Evolutionary conservation across 2,888 invertebrate species (phyloP).

Genomic region (Mantis religiosa): DNA sequence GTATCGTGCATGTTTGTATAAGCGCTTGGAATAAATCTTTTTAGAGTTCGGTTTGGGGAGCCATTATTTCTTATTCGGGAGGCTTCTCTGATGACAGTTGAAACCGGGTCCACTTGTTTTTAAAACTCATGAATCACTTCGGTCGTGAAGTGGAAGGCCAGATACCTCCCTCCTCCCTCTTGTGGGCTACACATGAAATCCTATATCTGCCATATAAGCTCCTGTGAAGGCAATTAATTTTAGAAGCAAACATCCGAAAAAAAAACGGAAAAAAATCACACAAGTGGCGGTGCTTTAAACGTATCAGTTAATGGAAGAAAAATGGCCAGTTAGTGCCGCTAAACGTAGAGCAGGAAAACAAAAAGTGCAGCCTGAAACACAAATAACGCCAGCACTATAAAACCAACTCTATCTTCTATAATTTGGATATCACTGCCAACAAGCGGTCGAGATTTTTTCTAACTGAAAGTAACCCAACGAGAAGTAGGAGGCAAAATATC

Average conservation of each 20-base stretch:
- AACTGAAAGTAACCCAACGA: too few relatives aligned
- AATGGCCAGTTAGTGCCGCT: neutral
- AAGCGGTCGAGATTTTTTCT: too few relatives aligned
- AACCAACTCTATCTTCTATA: too few relatives aligned
- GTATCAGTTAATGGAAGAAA: neutral
- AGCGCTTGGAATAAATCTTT: constrained; percentile 1
- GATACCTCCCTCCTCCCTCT: too few relatives aligned
- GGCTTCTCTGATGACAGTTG: neutral
- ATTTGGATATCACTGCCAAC: neutral
- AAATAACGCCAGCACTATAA: neutral
- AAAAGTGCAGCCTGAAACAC: neutral
- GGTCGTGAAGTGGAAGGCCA: neutral
- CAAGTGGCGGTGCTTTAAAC: too few relatives aligned
- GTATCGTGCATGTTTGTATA: neutral
- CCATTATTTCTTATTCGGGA: neutral
- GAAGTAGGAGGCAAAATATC: too few relatives aligned
- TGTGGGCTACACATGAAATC: neutral
- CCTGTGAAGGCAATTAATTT: neutral
- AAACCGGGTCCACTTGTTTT: neutral
- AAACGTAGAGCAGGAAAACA: neutral
- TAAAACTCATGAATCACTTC: neutral
- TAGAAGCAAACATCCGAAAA: neutral
- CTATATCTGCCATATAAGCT: neutral
- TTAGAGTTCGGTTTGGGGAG: neutral
- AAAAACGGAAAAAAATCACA: neutral